Conservation (phyloP, 2,113 vertebrate species). For the Ranitomeya imitator region DNA sequence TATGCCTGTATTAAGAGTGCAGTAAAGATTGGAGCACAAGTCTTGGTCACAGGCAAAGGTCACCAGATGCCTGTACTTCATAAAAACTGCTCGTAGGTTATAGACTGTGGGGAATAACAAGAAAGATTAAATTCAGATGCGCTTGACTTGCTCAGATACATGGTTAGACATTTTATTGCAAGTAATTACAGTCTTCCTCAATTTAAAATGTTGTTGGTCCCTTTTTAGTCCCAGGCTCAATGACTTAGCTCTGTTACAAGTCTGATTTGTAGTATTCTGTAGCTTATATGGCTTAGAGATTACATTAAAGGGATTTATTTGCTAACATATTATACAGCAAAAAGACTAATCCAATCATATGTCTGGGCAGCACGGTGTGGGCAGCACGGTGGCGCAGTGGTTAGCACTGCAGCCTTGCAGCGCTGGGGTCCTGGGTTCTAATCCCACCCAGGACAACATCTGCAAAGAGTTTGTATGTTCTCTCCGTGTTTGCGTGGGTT, state of each 20-base stretch:
- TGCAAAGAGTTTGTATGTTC: no score
- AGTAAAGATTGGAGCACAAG: slow-evolving; percentile 1
- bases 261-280: not conserved
- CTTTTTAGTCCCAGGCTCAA: slow-evolving; percentile 5
- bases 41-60: slow-evolving; percentile 29
- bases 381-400: no score
- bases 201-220: slow-evolving; percentile 1
- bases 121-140: slow-evolving; percentile 44
- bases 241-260: not conserved
- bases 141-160: slow-evolving; percentile 6
- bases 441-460: no score
- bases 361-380: no score
- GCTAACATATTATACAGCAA: not conserved
- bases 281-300: not conserved
- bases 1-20: slow-evolving; percentile 5
- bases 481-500: no score
- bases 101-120: slow-evolving; percentile 25
- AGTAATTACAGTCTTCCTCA: slow-evolving; percentile 16
- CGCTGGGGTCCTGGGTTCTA: no score
- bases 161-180: not conserved
- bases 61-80: slow-evolving; percentile 42
- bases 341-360: not conserved
- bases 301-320: not conserved
- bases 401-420: no score
- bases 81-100: slow-evolving; percentile 32